phyloP scores from a whole-genome alignment of 2,113 vertebrate species.

The Oplegnathus fasciatus region DNA sequence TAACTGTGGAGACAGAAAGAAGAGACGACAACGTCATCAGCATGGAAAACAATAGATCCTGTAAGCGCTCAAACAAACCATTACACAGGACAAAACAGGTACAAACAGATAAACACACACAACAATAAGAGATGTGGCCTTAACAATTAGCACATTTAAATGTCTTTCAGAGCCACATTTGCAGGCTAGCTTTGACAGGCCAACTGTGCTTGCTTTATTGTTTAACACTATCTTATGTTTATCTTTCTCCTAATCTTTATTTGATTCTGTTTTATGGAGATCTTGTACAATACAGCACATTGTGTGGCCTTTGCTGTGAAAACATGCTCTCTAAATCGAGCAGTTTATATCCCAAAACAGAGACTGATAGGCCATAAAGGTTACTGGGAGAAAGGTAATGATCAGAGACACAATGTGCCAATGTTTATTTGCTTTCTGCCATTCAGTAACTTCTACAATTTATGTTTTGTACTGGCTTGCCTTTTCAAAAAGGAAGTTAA shows the following conservation, averaged over 20 bases:
- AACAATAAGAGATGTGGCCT: background rate
- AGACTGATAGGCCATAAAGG: constrained; percentile 6
- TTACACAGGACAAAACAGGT: background rate
- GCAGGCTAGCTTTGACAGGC: background rate
- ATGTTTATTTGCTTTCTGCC: constrained; percentile 38
- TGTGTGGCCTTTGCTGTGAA: background rate
- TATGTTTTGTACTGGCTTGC: background rate
- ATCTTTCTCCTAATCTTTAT: no score
- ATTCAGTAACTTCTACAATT: constrained; percentile 12
- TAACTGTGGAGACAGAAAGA: constrained; percentile 85
- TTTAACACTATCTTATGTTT: background rate
- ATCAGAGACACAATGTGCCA: background rate
- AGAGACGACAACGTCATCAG: background rate
- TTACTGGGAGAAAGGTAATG: constrained; percentile 44
- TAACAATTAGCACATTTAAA: background rate
- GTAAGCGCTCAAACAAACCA: background rate
- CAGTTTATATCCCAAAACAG: background rate
- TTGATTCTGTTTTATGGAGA: background rate
- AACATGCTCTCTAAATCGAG: background rate
- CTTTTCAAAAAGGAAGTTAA: background rate
- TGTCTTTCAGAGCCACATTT: background rate
- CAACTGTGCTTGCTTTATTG: background rate
- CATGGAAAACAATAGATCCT: background rate
- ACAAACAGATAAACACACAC: background rate
- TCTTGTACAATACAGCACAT: background rate